These are phyloP conservation scores for Linepithema humile DNA, from an alignment of 1,140 invertebrate genomes.

Conservation along the genomic window DNA sequence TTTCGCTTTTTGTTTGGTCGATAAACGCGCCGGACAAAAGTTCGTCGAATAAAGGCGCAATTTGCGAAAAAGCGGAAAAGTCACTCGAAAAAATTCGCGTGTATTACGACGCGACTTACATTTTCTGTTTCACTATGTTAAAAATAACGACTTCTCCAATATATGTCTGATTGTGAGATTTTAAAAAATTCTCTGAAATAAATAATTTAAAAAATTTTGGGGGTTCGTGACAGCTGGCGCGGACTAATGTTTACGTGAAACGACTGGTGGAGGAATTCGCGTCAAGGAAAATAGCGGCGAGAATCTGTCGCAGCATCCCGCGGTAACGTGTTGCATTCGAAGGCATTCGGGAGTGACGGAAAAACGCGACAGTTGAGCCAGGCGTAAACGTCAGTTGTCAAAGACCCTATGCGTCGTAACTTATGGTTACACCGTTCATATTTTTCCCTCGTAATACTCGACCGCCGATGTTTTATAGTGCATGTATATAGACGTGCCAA, in stretches of 20 bases:
- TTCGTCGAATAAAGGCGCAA: not conserved
- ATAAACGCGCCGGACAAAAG: not conserved
- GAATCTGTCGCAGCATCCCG: not conserved
- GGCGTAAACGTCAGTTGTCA: slow-evolving; percentile 37
- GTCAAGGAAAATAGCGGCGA: not conserved
- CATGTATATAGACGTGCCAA: not conserved
- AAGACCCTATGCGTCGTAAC: slow-evolving; percentile 7
- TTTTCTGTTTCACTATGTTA: too few relatives aligned
- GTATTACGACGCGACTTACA: too few relatives aligned
- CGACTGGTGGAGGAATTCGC: not conserved
- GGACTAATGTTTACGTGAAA: not conserved
- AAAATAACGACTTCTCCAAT: too few relatives aligned
- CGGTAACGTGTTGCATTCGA: slow-evolving; percentile 1
- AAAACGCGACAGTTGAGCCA: slow-evolving; percentile 22
- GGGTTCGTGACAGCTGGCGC: not conserved
- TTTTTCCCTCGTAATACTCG: slow-evolving; percentile 18
- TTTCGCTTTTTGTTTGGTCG: not conserved
- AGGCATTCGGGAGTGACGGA: not conserved
- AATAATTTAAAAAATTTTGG: not conserved
- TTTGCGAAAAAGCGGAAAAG: too few relatives aligned
- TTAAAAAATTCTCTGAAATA: too few relatives aligned
- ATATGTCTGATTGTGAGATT: too few relatives aligned
- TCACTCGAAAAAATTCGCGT: too few relatives aligned
- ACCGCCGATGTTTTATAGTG: slow-evolving; percentile 2
- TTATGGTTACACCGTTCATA: slow-evolving; percentile 18